These are phyloP conservation scores for Procambarus clarkii DNA, from an alignment of 1,140 invertebrate genomes.

Conservation along the genomic window DNA sequence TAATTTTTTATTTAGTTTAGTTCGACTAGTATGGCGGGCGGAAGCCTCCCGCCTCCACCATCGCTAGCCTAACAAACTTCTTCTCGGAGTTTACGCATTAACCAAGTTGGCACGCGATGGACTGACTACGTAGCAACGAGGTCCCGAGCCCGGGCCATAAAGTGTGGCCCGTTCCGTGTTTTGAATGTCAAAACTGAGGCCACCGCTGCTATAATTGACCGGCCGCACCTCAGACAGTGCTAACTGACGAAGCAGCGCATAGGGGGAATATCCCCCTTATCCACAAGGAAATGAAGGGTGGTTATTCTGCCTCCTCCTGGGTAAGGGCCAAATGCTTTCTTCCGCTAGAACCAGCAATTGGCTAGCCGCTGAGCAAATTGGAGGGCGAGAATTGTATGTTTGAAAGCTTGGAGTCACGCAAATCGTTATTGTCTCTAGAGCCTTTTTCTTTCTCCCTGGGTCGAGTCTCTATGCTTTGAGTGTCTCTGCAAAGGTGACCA, in stretches of 20 bases:
- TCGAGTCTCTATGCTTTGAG: neutral
- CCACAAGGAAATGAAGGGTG: neutral
- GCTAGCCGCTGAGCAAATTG: slow-evolving; percentile 40
- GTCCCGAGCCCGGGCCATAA: slow-evolving; percentile 23
- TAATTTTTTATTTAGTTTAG: too few relatives aligned
- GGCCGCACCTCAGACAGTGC: slow-evolving; percentile 14
- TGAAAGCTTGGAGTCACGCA: slow-evolving; percentile 47
- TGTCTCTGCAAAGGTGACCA: neutral
- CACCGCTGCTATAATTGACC: slow-evolving; percentile 46
- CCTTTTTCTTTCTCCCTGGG: neutral
- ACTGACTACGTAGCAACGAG: slow-evolving; percentile 46
- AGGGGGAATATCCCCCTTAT: neutral
- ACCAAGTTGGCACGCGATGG: slow-evolving; percentile 45
- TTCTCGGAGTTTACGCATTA: slow-evolving; percentile 33
- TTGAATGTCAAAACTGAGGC: slow-evolving; percentile 60
- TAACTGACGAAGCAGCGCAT: neutral
- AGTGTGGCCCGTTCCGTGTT: slow-evolving; percentile 49
- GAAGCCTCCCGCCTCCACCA: neutral
- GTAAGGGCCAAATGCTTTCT: neutral
- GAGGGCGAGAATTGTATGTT: slow-evolving; percentile 52
- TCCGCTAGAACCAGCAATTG: slow-evolving; percentile 11
- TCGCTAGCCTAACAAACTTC: too few relatives aligned
- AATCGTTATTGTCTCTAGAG: slow-evolving; percentile 26
- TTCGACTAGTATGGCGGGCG: too few relatives aligned
- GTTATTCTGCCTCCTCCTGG: neutral